Evolutionary conservation across 2,888 invertebrate species (phyloP), one percentile per base, ranked within the genome.

Genomic region (Pyrgus malvae): DNA sequence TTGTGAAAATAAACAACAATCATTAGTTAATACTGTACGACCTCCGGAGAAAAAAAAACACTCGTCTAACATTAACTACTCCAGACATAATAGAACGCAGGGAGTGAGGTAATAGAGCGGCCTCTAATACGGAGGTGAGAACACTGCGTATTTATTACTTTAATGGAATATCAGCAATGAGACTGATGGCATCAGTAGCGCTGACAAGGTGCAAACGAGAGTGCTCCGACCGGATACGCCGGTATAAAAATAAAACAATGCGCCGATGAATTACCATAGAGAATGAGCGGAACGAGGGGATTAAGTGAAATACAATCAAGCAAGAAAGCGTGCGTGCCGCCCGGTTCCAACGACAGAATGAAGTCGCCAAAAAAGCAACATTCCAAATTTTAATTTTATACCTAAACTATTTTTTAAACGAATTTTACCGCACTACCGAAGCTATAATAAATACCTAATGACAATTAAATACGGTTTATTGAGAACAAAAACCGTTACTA

Each of bases 181-280:
- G 83, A 73, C 63, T 78, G 88, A 87, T 87, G 84, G 83, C 83
- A 89, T 89, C 89, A 74, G 83, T 78, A 78, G 83, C 80, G 84
- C 88, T 88, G 89, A 88, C 89, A 89, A 88, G 88, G 86, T 89
- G 89, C 86, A 89, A 89, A 88, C 88, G 86, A 86, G 88, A 85
- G 82, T 84, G 78, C 73, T 70, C 69, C 65, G 67, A 79, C 87
- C 85, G 87, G 88, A 87, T 81, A 76, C 77, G 74, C 75, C 74
- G 74, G 74, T 73, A 78, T 71, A 68, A 78, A 80, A 83, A 83
- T 83, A 87, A 89, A 88, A 87, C 83, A 87, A 85, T 83, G 75
- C 78, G 67, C 66, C 80, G 72, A 81, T 78, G 79, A 88, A 88
- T 88, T 87, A 86, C 81, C 85, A 85, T 87, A 83, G 77, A 80